phyloP scores from a whole-genome alignment of 2,113 vertebrate species.

The Cyprinodon tularosa region DNA sequence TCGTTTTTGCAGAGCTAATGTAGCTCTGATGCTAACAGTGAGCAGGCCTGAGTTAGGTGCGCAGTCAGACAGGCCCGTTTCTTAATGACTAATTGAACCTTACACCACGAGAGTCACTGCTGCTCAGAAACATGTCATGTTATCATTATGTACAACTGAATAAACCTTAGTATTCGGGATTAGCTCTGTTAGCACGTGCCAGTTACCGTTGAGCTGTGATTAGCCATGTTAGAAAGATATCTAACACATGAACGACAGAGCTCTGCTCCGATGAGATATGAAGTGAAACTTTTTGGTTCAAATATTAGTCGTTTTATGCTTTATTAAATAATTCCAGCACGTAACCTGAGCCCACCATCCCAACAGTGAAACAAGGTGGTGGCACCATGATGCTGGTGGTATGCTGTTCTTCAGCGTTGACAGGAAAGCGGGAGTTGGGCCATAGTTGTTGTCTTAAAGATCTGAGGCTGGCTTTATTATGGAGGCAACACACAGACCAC shows the following conservation, averaged over 20 bases:
- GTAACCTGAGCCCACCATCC: too few species aligned
- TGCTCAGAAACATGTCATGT: neutral
- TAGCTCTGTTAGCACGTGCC: neutral
- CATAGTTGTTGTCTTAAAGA: too few species aligned
- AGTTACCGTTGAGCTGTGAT: neutral
- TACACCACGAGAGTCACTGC: neutral
- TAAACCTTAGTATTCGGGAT: neutral
- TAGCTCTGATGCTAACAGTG: slow-evolving; percentile 37
- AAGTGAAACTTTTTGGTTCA: neutral
- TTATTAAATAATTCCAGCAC: neutral
- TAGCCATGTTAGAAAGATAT: neutral
- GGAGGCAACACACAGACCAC: too few species aligned
- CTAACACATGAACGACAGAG: neutral
- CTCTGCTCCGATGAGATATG: too few species aligned
- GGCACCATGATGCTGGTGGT: neutral
- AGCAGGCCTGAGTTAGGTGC: slow-evolving; percentile 38
- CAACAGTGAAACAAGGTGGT: neutral
- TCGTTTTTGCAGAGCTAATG: slow-evolving; percentile 4
- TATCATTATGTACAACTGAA: neutral
- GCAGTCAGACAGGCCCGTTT: slow-evolving; percentile 9
- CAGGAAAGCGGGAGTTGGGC: neutral
- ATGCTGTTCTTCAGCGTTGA: neutral
- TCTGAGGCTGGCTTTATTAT: too few species aligned
- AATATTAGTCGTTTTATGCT: neutral
- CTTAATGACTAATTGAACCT: slow-evolving; percentile 3